These are phyloP conservation scores for Phaedon cochleariae DNA, from an alignment of 2,888 invertebrate species.

Conservation along the genomic window DNA sequence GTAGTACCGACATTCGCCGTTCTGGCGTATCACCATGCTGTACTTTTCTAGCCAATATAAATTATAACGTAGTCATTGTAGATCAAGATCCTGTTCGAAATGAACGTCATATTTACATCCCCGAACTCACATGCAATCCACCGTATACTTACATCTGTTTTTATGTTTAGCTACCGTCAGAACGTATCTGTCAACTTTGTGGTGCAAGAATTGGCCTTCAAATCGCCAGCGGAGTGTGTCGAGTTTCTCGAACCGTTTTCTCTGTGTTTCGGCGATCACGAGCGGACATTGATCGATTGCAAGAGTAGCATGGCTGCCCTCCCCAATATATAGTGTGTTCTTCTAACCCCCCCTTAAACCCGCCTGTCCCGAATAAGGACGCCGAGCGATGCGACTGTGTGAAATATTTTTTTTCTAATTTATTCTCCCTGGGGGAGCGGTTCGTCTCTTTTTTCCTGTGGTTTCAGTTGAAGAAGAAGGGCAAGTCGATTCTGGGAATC, in stretches of 20 bases:
- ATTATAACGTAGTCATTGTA: too few relatives aligned
- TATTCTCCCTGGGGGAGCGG: neutral
- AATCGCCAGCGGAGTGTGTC: slow-evolving; percentile 81
- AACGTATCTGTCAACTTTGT: slow-evolving; percentile 88
- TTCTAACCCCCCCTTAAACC: neutral
- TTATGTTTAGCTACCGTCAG: slow-evolving; percentile 87
- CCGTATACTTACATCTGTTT: slow-evolving; percentile 45
- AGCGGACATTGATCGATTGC: slow-evolving; percentile 86
- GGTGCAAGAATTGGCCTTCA: slow-evolving; percentile 88
- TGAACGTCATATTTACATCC: slow-evolving; percentile 34
- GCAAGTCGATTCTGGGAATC: neutral
- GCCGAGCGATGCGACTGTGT: slow-evolving; percentile 5
- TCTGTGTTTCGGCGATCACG: slow-evolving; percentile 75
- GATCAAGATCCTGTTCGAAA: neutral
- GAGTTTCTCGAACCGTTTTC: slow-evolving; percentile 88
- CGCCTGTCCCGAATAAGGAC: slow-evolving; percentile 8
- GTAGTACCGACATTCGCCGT: too few relatives aligned
- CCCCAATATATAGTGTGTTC: slow-evolving; percentile 60
- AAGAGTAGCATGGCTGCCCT: slow-evolving; percentile 77
- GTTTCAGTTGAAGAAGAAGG: neutral
- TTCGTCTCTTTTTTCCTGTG: neutral
- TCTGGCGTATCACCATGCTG: too few relatives aligned
- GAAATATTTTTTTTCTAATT: neutral
- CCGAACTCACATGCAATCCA: slow-evolving; percentile 6
- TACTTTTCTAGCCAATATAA: too few relatives aligned